phyloP scores from a whole-genome alignment of 2,113 vertebrate species.

The Semicossyphus pulcher region DNA sequence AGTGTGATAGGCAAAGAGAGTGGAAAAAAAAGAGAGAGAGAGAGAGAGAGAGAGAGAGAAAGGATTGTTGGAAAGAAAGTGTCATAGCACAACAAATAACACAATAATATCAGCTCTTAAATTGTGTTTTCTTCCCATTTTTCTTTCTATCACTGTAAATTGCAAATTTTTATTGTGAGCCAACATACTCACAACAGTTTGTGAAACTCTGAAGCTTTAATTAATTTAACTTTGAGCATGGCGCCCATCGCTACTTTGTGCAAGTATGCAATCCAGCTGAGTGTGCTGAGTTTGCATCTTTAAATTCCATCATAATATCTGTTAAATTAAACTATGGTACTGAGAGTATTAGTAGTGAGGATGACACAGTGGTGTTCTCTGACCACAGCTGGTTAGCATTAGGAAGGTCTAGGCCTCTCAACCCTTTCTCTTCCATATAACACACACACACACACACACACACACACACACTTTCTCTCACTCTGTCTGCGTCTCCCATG shows the following conservation, averaged over 20 bases:
- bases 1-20: background rate
- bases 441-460: background rate
- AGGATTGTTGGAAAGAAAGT: background rate
- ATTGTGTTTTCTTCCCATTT: background rate
- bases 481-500: background rate
- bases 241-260: no score
- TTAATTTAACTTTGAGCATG: no score
- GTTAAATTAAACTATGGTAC: no score
- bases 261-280: no score
- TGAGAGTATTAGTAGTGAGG: no score
- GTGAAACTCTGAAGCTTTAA: no score
- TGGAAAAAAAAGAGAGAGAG: background rate
- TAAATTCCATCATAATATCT: no score
- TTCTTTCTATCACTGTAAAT: no score
- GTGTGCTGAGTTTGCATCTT: no score
- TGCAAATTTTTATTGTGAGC: no score
- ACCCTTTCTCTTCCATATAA: conserved; percentile 12
- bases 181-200: no score
- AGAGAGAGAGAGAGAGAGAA: background rate
- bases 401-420: background rate
- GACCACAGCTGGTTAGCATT: conserved; percentile 10
- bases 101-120: background rate
- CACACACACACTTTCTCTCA: background rate
- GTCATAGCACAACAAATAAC: background rate
- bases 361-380: background rate